Base-by-base conservation (phyloP, 2,888 invertebrate genomes). In the Drosophila antonietae region DNA sequence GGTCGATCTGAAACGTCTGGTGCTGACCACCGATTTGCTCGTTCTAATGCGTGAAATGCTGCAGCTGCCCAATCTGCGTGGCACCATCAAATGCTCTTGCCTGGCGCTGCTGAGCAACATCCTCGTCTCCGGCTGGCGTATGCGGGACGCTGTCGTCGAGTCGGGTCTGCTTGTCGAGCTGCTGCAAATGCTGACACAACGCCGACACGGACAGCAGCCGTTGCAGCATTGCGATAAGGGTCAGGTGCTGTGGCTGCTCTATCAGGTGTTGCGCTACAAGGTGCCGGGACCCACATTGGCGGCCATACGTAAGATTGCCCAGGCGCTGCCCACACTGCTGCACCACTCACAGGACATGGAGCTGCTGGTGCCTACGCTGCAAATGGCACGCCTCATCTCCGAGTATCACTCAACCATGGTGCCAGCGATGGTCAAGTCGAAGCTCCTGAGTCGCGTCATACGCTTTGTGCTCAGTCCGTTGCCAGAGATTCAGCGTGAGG, bases 41-140 rank as follows among this genome's bases (percentile, higher is more conserved):
- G 6, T 23, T 0, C 12, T 68, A 28, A n/a, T 73, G 8, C 60
- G 59, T 3, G 39, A 39, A 3, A 64, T 73, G 0, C 31, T 73
- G 23, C 14, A 15, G 2, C 28, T 6, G 8, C 8, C 39, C 1
- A 47, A 20, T 0, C 33, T 72, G 20, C 57, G 58, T 0, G 55
- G 37, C 9, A 68, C 23, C 28, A 67, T 70, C 49, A 70, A 57
- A 7, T 41, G 46, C 47, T 55, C 65, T 9, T 52, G 31, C 12
- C 10, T 80, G 37, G 63, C 67, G 2, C 37, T 83, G 60, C 18
- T 80, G n/a, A 80, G 83, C 69, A 80, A 80, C 39, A n/a, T 80
- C 3, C 62, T 80, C 4, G 39, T 70, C 7, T 59, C 52, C 15
- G 73, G 83, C 28, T 80, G 70, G 77, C 56, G 64, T 0, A 35